Evolutionary conservation across 2,113 vertebrate species (phyloP).

Genomic region (Nannobrachium achirus): DNA sequence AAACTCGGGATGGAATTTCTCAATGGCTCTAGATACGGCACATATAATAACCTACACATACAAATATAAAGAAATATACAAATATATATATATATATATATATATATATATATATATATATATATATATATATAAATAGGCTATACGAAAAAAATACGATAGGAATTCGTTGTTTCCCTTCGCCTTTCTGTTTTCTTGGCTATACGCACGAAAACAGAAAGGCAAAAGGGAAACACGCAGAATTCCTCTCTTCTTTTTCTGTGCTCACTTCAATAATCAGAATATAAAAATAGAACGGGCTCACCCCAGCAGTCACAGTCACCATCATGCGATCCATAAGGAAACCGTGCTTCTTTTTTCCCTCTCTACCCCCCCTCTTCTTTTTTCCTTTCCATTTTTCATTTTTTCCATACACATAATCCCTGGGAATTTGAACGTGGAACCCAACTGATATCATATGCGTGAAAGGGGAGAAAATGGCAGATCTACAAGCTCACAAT

Average conservation of each 20-base stretch:
- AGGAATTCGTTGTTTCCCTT: no score
- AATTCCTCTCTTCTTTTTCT: constrained; percentile 29
- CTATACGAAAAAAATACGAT: no score
- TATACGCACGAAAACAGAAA: constrained; percentile 43
- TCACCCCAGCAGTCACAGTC: constrained; percentile 60
- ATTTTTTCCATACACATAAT: no score
- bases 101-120: no score
- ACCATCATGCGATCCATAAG: constrained; percentile 62
- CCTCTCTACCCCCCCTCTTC: constrained; percentile 46
- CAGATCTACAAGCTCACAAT: no score
- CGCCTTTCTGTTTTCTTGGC: no score
- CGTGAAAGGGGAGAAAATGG: constrained; percentile 63
- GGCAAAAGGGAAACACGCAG: constrained; percentile 13
- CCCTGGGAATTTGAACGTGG: constrained; percentile 75
- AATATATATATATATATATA: no score
- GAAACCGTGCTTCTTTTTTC: constrained; percentile 64
- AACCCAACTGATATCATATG: constrained; percentile 72
- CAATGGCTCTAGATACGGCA: constrained; percentile 56
- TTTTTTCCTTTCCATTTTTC: constrained; percentile 24
- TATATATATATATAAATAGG: no score
- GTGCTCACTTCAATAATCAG: constrained; percentile 50
- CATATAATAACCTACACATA: no score
- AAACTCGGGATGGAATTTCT: constrained; percentile 64
- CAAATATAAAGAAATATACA: no score
- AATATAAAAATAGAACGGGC: constrained; percentile 55